Conservation (phyloP, 2,113 vertebrate species). For the Sprattus sprattus region DNA sequence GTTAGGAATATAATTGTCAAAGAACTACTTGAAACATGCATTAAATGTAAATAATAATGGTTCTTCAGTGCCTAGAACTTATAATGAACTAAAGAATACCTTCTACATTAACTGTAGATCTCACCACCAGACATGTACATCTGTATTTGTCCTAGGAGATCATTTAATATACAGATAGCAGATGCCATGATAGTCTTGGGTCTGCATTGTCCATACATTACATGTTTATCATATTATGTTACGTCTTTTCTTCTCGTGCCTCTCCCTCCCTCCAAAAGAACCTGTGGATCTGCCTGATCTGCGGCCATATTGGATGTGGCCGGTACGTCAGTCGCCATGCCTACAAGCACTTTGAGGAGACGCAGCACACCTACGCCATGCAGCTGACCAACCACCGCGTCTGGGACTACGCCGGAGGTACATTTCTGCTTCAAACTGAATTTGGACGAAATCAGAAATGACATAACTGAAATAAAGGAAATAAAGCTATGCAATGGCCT, state of each 20-base stretch:
- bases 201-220: no score
- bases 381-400: constrained; percentile 97
- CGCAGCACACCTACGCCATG: constrained; percentile 97
- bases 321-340: constrained; percentile 95
- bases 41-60: no score
- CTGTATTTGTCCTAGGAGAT: background rate
- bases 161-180: background rate
- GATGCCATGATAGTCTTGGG: background rate
- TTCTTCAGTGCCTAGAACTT: no score
- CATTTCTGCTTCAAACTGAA: background rate
- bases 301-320: constrained; percentile 95
- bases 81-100: no score
- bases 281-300: constrained; percentile 97
- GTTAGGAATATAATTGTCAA: background rate
- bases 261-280: constrained; percentile 71
- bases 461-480: background rate
- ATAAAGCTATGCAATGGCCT: background rate
- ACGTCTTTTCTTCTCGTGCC: no score
- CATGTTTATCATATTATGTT: no score
- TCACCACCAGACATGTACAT: background rate
- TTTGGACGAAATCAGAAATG: no score
- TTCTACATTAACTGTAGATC: no score
- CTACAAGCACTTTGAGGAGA: constrained; percentile 97
- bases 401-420: constrained; percentile 98
- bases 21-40: background rate